Conservation (phyloP, 2,113 vertebrate species). For the Prietella phreatophila region DNA sequence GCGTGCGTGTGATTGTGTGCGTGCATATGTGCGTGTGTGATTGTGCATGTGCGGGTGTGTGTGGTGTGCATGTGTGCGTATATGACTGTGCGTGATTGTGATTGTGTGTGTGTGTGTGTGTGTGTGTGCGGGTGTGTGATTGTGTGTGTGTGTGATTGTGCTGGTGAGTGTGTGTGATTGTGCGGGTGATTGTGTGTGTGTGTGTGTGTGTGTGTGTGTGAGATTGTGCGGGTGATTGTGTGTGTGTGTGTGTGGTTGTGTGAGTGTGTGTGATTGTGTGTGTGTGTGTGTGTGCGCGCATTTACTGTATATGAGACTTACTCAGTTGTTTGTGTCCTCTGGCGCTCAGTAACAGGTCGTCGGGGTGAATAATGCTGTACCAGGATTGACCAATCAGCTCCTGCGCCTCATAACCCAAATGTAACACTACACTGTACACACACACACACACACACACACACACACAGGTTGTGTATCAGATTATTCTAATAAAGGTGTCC, state of each 20-base stretch:
- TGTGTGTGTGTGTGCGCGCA: background rate
- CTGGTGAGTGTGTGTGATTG: background rate
- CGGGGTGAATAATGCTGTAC: constrained; percentile 81
- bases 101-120: too few species aligned
- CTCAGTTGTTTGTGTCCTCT: constrained; percentile 70
- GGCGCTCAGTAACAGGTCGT: constrained; percentile 66
- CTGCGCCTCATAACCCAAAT: constrained; percentile 73
- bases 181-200: too few species aligned
- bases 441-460: background rate
- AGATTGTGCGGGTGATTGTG: too few species aligned
- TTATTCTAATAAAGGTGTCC: too few species aligned
- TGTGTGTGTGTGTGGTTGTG: background rate
- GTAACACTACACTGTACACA: constrained; percentile 69
- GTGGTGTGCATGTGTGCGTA: too few species aligned
- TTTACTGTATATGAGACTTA: constrained; percentile 61
- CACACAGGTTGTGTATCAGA: background rate
- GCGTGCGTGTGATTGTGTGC: too few species aligned
- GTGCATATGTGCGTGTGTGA: too few species aligned
- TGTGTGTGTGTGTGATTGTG: background rate
- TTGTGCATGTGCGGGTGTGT: too few species aligned
- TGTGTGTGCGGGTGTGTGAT: too few species aligned
- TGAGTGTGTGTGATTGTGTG: background rate
- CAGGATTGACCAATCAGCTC: constrained; percentile 78
- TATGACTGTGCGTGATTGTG: too few species aligned
- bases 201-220: background rate